Evolutionary conservation across 1,140 invertebrate species (phyloP), one percentile per base, ranked within the genome.

Genomic region (Fopius arisanus): DNA sequence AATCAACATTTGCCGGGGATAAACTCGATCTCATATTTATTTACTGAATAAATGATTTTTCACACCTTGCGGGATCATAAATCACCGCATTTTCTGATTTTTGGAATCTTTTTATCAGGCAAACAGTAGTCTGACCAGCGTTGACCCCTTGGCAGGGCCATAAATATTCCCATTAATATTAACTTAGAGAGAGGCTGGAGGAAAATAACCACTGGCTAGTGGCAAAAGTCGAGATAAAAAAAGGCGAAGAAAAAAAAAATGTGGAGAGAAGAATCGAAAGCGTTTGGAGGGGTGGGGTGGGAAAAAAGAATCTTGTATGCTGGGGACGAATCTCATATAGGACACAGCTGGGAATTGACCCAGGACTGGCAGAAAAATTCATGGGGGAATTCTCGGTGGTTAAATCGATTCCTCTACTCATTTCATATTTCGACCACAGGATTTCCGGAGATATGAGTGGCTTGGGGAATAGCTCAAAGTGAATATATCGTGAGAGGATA

Each of bases 91-190:
- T 87, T 87, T 86, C 82, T 82, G 85, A 86, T 84, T 86, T 84
- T 41, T 67, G 23, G 23, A 59, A 26, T 81, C 79, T 75, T 85
- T 85, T 87, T 86, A 87, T 86, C 85, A 82, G 81, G 67, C 74
- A 72, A 75, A 82, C 81, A 82, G 19, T 65, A 19, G 77, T n/a
- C 43, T 82, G 65, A 63, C 72, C 67, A 71, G 10, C n/a, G 41
- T 72, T 66, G 63, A 66, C 62, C 62, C 63, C n/a, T 3, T 2
- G 33, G 14, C 80, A 75, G 62, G 81, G 81, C 83, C 86, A 87
- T 87, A 87, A 87, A 87, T 87, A 87, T 87, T 80, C 85, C 86
- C 82, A 87, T 87, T 87, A 87, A 87, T 87, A 87, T 87, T 86
- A 87, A 87, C 83, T 87, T 86, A 87, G 84, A 81, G 81, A 43